phyloP scores from a whole-genome alignment of 2,888 invertebrate genomes.

The Hedychridium roseum region DNA sequence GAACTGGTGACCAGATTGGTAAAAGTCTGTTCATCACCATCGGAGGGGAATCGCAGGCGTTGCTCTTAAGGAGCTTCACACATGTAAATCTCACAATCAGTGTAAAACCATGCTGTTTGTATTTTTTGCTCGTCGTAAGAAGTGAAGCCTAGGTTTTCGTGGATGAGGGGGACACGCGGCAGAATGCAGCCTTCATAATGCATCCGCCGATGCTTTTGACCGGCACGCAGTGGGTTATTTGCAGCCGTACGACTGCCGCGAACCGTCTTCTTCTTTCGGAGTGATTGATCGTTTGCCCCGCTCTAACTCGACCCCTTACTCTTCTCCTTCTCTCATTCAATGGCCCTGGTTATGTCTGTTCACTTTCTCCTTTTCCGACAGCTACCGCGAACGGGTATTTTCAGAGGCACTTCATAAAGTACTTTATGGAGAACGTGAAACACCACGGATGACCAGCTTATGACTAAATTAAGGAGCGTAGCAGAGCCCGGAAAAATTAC shows the following conservation, averaged over 20 bases:
- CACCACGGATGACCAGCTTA: no score
- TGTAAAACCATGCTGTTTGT: no score
- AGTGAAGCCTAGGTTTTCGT: no score
- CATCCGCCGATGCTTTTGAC: constrained; percentile 27
- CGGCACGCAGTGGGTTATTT: constrained; percentile 23
- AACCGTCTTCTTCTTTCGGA: constrained; percentile 32
- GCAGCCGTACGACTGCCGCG: constrained; percentile 19
- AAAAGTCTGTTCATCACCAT: no score
- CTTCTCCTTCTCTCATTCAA: background rate
- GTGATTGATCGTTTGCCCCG: constrained; percentile 50
- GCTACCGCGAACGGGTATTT: constrained; percentile 27
- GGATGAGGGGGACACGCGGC: background rate
- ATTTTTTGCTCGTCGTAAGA: no score
- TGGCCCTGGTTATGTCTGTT: constrained; percentile 1
- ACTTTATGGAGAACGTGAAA: no score
- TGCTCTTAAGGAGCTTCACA: no score
- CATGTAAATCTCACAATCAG: no score
- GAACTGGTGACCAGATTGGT: no score
- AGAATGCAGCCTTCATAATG: constrained; percentile 9
- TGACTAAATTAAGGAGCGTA: no score
- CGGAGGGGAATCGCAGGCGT: no score
- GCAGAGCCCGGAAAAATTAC: no score
- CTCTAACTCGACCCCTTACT: constrained; percentile 7
- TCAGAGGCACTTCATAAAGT: constrained; percentile 16
- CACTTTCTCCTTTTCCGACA: background rate